Evolutionary conservation across 2,113 vertebrate genomes (phyloP).

Genomic region (Misgurnus mizolepis): DNA sequence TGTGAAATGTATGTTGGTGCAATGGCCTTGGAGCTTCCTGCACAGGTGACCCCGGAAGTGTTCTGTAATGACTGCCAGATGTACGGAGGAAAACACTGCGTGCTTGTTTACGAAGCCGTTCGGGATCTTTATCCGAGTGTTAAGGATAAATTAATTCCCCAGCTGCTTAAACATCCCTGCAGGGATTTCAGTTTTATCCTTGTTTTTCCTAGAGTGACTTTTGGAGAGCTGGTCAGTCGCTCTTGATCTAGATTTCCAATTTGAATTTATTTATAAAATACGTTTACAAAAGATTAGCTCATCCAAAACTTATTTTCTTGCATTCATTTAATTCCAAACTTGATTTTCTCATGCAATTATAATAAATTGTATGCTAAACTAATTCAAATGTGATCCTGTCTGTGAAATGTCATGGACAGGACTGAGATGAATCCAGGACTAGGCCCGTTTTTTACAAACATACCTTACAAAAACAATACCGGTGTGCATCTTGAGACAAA

Average conservation of each 20-base stretch:
- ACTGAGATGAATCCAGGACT: no score
- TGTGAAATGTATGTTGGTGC: conserved; percentile 69
- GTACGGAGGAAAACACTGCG: background rate
- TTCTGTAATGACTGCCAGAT: conserved; percentile 34
- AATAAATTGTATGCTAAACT: no score
- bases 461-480: no score
- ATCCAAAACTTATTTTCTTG: background rate
- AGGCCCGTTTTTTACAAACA: no score
- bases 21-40: conserved; percentile 62
- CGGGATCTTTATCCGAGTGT: background rate
- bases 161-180: background rate
- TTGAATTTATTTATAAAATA: background rate
- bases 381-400: no score
- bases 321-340: background rate
- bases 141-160: background rate
- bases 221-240: background rate
- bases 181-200: background rate
- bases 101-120: background rate
- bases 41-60: conserved; percentile 67
- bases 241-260: background rate
- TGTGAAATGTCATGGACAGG: no score
- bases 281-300: background rate
- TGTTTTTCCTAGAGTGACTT: background rate
- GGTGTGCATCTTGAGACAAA: no score
- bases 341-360: background rate